These are phyloP conservation scores for Arenaria interpres DNA, from an alignment of 2,113 vertebrate species.

Conservation along the genomic window DNA sequence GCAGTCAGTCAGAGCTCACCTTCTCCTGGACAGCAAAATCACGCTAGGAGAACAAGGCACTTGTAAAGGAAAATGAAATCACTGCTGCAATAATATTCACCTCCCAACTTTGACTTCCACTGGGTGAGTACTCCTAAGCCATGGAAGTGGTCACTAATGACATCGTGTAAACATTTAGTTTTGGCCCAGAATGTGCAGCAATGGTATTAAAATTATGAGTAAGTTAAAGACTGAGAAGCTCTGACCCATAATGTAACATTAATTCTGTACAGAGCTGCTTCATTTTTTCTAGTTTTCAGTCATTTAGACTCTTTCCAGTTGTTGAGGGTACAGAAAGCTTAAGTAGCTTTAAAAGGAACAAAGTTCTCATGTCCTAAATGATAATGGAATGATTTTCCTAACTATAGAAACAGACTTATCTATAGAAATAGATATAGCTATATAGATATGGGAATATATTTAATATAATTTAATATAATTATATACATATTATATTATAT, in stretches of 20 bases:
- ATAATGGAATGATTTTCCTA: not conserved
- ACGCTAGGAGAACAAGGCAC: accelerated
- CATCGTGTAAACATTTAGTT: not conserved
- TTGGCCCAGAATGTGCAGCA: not conserved
- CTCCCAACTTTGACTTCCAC: not conserved
- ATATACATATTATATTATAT: not conserved
- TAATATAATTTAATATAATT: not conserved
- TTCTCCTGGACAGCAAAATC: not conserved
- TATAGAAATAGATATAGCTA: not conserved
- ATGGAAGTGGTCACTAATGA: not conserved
- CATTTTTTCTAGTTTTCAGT: not conserved
- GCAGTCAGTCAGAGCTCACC: not conserved
- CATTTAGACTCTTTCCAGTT: not conserved
- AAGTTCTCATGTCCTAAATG: not conserved
- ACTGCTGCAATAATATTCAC: not conserved
- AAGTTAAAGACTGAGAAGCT: not conserved
- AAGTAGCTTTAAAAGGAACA: not conserved
- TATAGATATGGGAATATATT: not conserved
- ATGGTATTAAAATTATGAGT: not conserved
- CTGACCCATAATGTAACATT: not conserved
- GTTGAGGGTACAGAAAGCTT: not conserved
- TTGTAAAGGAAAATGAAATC: not conserved
- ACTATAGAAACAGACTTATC: not conserved
- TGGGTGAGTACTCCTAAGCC: not conserved
- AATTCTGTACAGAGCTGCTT: not conserved